A percentile compares a stretch with the other conserved stretches of the same genome.
These are phyloP conservation scores for Dinoponera quadriceps DNA, from an alignment of 1,140 invertebrate species.

Conservation along the genomic window DNA sequence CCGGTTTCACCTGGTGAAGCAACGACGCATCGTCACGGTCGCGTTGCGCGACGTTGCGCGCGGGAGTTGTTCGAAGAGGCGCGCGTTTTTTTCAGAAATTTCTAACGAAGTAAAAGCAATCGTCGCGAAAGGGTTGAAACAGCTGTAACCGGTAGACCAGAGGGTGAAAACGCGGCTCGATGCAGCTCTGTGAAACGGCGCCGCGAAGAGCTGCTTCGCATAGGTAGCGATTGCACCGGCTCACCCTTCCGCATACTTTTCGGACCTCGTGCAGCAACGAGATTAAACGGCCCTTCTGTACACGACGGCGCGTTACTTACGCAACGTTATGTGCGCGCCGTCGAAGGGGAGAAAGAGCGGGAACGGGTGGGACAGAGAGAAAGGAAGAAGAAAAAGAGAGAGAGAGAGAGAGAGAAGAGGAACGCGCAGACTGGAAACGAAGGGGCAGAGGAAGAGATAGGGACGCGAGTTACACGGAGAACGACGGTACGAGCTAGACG, in stretches of 20 bases:
- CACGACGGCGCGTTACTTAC: constrained; percentile 63
- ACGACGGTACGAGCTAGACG: constrained; percentile 15
- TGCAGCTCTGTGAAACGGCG: constrained; percentile 16
- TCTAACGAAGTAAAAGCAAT: not conserved
- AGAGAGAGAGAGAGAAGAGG: constrained; percentile 10
- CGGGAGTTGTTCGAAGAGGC: not conserved
- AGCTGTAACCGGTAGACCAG: not conserved
- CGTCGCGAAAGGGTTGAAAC: constrained; percentile 13
- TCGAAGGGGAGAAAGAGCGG: constrained; percentile 63
- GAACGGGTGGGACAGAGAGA: constrained; percentile 43
- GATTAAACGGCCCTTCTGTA: constrained; percentile 71
- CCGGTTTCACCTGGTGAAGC: too few species aligned
- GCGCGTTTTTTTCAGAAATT: not conserved
- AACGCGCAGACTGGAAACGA: constrained; percentile 5
- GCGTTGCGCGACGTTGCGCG: not conserved
- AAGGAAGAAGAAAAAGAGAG: constrained; percentile 20
- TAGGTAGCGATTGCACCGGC: constrained; percentile 39
- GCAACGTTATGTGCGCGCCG: constrained; percentile 64
- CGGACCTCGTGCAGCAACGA: constrained; percentile 64
- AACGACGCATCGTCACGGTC: too few species aligned
- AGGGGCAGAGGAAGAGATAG: constrained; percentile 29
- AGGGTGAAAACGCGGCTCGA: constrained; percentile 12
- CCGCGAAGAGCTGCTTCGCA: not conserved
- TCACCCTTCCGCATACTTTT: constrained; percentile 68
- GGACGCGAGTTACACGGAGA: constrained; percentile 4